A percentile compares a stretch with the other conserved stretches of the same genome.
Conservation (phyloP, 2,113 vertebrate genomes). For the Salvelinus namaycush region DNA sequence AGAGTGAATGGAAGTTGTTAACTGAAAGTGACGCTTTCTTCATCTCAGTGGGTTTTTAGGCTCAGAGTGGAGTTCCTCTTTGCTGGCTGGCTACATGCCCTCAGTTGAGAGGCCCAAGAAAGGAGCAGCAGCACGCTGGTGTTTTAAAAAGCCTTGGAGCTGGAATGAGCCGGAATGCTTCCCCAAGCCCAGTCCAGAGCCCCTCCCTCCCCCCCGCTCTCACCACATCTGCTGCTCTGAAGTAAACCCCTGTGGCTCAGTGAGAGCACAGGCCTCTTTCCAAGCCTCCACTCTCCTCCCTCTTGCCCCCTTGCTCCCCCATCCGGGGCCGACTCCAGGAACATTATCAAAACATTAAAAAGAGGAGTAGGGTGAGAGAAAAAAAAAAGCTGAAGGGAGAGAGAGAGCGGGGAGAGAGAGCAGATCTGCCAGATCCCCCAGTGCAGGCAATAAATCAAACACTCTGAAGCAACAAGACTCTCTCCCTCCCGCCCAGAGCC, state of each 20-base stretch:
- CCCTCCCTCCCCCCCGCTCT: slow-evolving; percentile 27
- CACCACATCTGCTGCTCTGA: slow-evolving; percentile 79
- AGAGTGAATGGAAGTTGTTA: neutral
- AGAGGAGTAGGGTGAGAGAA: slow-evolving; percentile 4
- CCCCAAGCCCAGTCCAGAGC: slow-evolving; percentile 46
- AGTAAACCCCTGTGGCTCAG: slow-evolving; percentile 70
- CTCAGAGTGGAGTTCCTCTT: slow-evolving; percentile 8
- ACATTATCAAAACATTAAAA: slow-evolving; percentile 71
- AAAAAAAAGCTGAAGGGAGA: slow-evolving; percentile 23
- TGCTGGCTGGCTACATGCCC: slow-evolving; percentile 27
- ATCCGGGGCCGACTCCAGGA: slow-evolving; percentile 58
- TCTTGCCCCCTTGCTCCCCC: slow-evolving; percentile 32
- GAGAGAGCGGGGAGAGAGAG: slow-evolving; percentile 38
- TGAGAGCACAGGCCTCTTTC: slow-evolving; percentile 57
- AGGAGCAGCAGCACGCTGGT: slow-evolving; percentile 58
- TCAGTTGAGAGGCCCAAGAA: slow-evolving; percentile 59
- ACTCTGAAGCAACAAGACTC: slow-evolving; percentile 65
- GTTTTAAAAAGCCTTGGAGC: slow-evolving; percentile 55
- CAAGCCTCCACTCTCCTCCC: slow-evolving; percentile 54
- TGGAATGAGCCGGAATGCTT: slow-evolving; percentile 67
- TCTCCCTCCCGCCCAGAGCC: slow-evolving; percentile 23
- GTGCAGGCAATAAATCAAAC: slow-evolving; percentile 72
- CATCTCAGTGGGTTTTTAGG: slow-evolving; percentile 18
- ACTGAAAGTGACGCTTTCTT: slow-evolving; percentile 1
- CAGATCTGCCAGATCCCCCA: slow-evolving; percentile 59